Base-by-base conservation (phyloP, 2,888 invertebrate species). In the Eupithecia centaureata region DNA sequence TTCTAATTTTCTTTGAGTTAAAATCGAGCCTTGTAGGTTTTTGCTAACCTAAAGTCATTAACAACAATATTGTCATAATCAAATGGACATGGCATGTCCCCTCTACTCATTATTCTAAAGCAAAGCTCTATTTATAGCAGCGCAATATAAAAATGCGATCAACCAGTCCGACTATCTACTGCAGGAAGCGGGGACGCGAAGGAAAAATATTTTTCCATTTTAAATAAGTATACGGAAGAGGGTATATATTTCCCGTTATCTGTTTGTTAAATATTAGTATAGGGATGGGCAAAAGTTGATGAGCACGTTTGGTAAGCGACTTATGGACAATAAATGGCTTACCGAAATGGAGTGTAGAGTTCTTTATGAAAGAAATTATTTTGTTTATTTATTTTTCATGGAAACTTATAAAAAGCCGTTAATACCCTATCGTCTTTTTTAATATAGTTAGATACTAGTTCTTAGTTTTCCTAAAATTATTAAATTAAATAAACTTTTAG, bases 191-290 rank as follows among this genome's bases (percentile, higher is more conserved):
- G 73, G 74, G 80, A 76, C 80, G 81, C 83, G 85, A 82, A 83
- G 87, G 87, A 88, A 90, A 90, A 91, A 91, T 88, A 90, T 91
- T 91, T 90, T 90, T 89, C 90, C 89, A 91, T 92, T 91, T 92
- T 87, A 91, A 92, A 91, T 91, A 91, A 87, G 87, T 88, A 83
- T 74, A 78, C 79, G 79, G 82, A 87, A 87, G 75, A 86, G 84
- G 86, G 82, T 87, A 91, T 91, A 91, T 90, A 91, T 91, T 89
- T 84, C 79, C 86, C 88, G 75, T 91, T 92, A 92, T 91, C 91
- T 90, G 88, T 87, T 89, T 83, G 90, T 90, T 91, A 91, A 91
- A 92, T 91, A 91, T 90, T 89, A 88, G 90, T 70, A 52, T 61
- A 28, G 15, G 58, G 38, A 42, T 60, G 13, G 28, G 5, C 59